Evolutionary conservation across 2,888 invertebrate genomes (phyloP), one percentile per base, ranked within the genome.

Genomic region (Seira ritae): DNA sequence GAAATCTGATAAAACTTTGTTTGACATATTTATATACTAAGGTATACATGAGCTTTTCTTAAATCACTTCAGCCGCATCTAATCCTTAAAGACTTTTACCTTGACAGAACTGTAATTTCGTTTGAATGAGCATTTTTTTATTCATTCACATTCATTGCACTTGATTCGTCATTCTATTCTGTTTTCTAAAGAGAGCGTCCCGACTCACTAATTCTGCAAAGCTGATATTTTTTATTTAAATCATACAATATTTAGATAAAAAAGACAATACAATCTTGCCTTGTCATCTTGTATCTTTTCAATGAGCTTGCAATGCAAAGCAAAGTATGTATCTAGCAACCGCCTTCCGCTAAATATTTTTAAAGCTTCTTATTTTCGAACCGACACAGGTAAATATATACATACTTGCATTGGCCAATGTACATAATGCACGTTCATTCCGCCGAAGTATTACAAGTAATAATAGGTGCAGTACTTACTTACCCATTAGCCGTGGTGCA

Each of bases 401-500:
- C 42, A 42, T 4, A 42, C 42, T 42, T 12, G n/a, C n/a, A n/a
- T n/a, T n/a, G n/a, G n/a, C n/a, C n/a, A n/a, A n/a, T n/a, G n/a
- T n/a, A n/a, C n/a, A n/a, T n/a, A n/a, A n/a, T n/a, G n/a, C n/a
- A n/a, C n/a, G n/a, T n/a, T n/a, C n/a, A n/a, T n/a, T n/a, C n/a
- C n/a, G n/a, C n/a, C n/a, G n/a, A n/a, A n/a, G n/a, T n/a, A n/a
- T n/a, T n/a, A n/a, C n/a, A n/a, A 42, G 4, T 42, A 42, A 8
- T 8, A 42, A 42, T 42, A n/a, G 60, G 60, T 60, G 60, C 60
- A 60, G n/a, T n/a, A n/a, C n/a, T 60, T 60, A 60, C 60, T 60
- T 60, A 17, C 60, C 17, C 60, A 60, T 60, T 60, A 60, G 60
- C 60, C 60, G 60, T 60, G n/a, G n/a, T n/a, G n/a, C n/a, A 60